These are phyloP conservation scores for Acrobasis repandana DNA, from an alignment of 2,888 invertebrate species.

Conservation along the genomic window DNA sequence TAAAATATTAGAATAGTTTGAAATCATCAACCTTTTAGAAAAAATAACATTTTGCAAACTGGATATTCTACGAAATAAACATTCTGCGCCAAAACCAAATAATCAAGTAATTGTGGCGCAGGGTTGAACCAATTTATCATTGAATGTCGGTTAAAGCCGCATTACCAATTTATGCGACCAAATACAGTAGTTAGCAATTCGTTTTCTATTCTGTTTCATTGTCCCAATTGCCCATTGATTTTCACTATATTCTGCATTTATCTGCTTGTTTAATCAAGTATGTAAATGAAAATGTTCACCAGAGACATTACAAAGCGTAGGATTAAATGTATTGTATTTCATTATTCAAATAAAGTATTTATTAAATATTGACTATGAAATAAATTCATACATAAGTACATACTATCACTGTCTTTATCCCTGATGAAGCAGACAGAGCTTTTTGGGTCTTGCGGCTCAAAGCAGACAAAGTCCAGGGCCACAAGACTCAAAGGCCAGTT, in stretches of 20 bases:
- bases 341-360: too few relatives aligned
- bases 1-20: too few relatives aligned
- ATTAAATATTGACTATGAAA: too few relatives aligned
- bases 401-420: too few relatives aligned
- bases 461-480: too few relatives aligned
- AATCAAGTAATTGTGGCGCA: constrained; percentile 80
- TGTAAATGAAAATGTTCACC: constrained; percentile 31
- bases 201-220: constrained; percentile 29
- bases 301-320: not conserved
- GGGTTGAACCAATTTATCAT: constrained; percentile 79
- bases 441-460: too few relatives aligned
- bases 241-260: constrained; percentile 12
- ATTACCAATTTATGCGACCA: constrained; percentile 67
- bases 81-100: constrained; percentile 47
- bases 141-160: constrained; percentile 59
- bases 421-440: too few relatives aligned
- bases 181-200: constrained; percentile 37
- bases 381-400: too few relatives aligned
- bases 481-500: too few relatives aligned
- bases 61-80: not conserved
- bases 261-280: constrained; percentile 24
- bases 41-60: not conserved
- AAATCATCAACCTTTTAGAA: too few relatives aligned
- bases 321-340: too few relatives aligned
- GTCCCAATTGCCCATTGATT: constrained; percentile 24